These are phyloP conservation scores for Thinocorus orbignyianus DNA, from an alignment of 2,113 vertebrate genomes.

Conservation along the genomic window DNA sequence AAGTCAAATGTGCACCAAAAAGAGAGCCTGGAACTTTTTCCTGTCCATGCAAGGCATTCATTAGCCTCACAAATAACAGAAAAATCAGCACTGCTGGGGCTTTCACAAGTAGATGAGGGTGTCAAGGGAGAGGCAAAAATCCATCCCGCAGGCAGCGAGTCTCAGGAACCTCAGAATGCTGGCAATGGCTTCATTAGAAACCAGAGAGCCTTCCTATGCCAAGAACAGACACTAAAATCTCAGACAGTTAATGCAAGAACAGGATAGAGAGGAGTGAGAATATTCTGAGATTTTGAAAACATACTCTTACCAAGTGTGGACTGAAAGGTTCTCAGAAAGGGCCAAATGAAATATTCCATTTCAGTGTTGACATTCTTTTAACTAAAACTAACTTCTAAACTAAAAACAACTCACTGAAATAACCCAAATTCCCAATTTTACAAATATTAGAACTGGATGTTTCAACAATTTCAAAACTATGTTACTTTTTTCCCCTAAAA, in stretches of 20 bases:
- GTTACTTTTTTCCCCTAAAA: neutral
- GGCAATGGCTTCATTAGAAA: slow-evolving; percentile 56
- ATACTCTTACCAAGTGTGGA: slow-evolving; percentile 40
- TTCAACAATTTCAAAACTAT: neutral
- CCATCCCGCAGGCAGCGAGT: slow-evolving; percentile 40
- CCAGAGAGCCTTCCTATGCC: slow-evolving; percentile 40
- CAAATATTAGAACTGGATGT: neutral
- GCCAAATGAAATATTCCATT: slow-evolving; percentile 65
- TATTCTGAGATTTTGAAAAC: slow-evolving; percentile 59
- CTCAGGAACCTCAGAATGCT: slow-evolving; percentile 58
- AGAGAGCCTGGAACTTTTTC: slow-evolving; percentile 32
- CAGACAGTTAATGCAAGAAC: slow-evolving; percentile 56
- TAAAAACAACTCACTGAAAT: slow-evolving; percentile 36
- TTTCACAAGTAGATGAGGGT: slow-evolving; percentile 62
- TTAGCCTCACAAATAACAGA: slow-evolving; percentile 55
- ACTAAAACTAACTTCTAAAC: slow-evolving; percentile 42
- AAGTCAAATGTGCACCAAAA: neutral
- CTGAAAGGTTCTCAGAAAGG: slow-evolving; percentile 45
- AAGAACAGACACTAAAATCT: slow-evolving; percentile 65
- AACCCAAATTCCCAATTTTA: neutral
- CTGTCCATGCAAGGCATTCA: slow-evolving; percentile 42
- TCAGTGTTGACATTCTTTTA: slow-evolving; percentile 51
- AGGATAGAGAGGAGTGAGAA: slow-evolving; percentile 47
- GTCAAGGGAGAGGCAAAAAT: slow-evolving; percentile 63
- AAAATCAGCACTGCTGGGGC: slow-evolving; percentile 53